These are phyloP conservation scores for Exaiptasia diaphana DNA, from an alignment of 64 coral and sea anemone species.

Conservation along the genomic window DNA sequence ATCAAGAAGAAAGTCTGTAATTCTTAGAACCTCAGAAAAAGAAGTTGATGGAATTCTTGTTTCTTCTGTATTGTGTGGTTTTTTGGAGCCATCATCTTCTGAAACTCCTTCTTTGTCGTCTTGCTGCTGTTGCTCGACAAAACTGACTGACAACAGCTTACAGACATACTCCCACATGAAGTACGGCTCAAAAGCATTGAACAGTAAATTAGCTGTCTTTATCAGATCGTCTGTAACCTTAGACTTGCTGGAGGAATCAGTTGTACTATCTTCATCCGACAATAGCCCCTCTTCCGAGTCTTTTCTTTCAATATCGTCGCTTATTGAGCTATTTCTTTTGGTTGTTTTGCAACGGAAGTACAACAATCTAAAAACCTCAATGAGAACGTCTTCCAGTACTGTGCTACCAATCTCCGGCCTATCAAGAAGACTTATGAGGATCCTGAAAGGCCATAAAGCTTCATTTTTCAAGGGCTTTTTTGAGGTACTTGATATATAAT, in stretches of 20 bases:
- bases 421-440: conserved; percentile 84
- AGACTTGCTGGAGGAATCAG: conserved; percentile 27
- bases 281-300: neutral
- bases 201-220: conserved; percentile 91
- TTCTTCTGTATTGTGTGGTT: too few relatives aligned
- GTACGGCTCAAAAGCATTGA: conserved; percentile 96
- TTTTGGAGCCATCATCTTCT: neutral
- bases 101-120: neutral
- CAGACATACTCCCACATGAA: conserved; percentile 98
- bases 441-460: conserved; percentile 77
- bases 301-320: conserved; percentile 16
- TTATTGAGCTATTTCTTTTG: conserved; percentile 17
- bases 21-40: conserved; percentile 75
- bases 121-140: neutral
- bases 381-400: conserved; percentile 81
- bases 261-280: neutral
- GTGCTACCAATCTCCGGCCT: conserved; percentile 81
- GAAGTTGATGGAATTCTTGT: conserved; percentile 7
- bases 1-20: conserved; percentile 91
- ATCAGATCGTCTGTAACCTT: conserved; percentile 87
- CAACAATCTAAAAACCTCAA: conserved; percentile 78
- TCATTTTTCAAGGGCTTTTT: conserved; percentile 48
- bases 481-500: neutral
- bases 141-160: conserved; percentile 65
- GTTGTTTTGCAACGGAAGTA: conserved; percentile 39